phyloP scores from a whole-genome alignment of 2,113 vertebrate genomes.

The Mesocricetus auratus region DNA sequence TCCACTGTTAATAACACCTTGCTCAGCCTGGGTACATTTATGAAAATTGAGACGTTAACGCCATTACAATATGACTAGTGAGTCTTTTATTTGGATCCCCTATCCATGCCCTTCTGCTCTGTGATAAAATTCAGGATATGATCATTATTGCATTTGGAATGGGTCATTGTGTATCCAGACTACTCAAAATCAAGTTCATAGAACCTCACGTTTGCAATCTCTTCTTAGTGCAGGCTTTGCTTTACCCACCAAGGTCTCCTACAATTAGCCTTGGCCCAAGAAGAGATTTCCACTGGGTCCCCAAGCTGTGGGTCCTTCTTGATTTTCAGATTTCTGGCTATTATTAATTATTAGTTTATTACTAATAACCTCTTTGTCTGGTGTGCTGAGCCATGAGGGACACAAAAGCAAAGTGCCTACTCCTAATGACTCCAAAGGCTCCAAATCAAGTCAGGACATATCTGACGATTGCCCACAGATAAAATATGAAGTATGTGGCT shows the following conservation, averaged over 20 bases:
- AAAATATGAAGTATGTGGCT: not conserved
- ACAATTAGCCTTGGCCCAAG: not conserved
- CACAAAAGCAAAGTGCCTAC: not conserved
- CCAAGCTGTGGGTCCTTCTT: not conserved
- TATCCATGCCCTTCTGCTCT: not conserved
- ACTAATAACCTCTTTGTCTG: not conserved
- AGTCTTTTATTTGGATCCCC: not conserved
- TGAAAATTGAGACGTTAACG: not conserved
- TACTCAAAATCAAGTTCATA: not conserved
- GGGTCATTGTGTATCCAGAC: not conserved
- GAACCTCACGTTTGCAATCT: not conserved
- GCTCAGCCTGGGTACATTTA: not conserved
- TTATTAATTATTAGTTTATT: not conserved
- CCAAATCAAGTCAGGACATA: constrained; percentile 1
- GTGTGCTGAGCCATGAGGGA: not conserved
- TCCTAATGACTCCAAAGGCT: not conserved
- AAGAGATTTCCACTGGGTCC: not conserved
- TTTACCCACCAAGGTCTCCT: not conserved
- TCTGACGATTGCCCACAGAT: not conserved
- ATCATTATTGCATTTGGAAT: not conserved
- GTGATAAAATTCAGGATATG: not conserved
- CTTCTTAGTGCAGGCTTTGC: not conserved
- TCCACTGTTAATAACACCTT: not conserved
- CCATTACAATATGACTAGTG: not conserved
- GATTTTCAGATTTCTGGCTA: not conserved